These are phyloP conservation scores for Carcina quercana DNA, from an alignment of 2,888 invertebrate species.

Conservation along the genomic window DNA sequence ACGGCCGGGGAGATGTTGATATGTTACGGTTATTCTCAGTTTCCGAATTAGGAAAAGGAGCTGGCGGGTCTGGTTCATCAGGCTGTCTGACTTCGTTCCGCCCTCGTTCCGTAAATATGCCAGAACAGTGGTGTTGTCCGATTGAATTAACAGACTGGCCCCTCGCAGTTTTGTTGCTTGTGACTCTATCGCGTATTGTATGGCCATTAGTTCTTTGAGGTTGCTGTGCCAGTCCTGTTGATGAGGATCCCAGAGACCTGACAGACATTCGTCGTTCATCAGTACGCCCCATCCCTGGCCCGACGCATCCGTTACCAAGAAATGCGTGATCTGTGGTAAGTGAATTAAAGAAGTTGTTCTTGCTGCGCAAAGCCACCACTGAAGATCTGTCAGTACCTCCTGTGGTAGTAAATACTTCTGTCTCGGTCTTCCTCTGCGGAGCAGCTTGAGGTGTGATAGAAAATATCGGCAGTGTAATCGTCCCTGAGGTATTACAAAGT, in stretches of 20 bases:
- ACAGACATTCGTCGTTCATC: not conserved
- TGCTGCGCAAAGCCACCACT: slow-evolving; percentile 12
- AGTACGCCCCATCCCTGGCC: not conserved
- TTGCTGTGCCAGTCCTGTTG: slow-evolving; percentile 2
- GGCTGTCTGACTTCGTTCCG: slow-evolving; percentile 15
- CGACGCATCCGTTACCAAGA: not conserved
- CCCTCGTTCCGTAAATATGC: slow-evolving; percentile 21
- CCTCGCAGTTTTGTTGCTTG: not conserved
- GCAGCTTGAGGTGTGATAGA: slow-evolving; percentile 11
- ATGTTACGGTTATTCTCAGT: slow-evolving; percentile 9
- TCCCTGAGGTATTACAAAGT: slow-evolving; percentile 4
- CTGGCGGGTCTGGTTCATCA: slow-evolving; percentile 13
- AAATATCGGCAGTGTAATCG: slow-evolving; percentile 8
- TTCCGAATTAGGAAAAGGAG: slow-evolving; percentile 11
- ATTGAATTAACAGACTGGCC: not conserved
- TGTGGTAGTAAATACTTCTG: slow-evolving; percentile 2
- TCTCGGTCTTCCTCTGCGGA: slow-evolving; percentile 5
- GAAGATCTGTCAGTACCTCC: slow-evolving; percentile 7
- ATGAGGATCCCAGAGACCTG: not conserved
- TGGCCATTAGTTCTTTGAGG: slow-evolving; percentile 4
- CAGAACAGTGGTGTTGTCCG: slow-evolving; percentile 13
- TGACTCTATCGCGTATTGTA: not conserved
- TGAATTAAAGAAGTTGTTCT: slow-evolving; percentile 2
- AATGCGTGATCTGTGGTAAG: not conserved
- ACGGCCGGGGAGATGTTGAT: slow-evolving; percentile 18